Evolutionary conservation across 2,888 invertebrate species (phyloP), one percentile per base, ranked within the genome.

Genomic region (Drosophila meridiana): DNA sequence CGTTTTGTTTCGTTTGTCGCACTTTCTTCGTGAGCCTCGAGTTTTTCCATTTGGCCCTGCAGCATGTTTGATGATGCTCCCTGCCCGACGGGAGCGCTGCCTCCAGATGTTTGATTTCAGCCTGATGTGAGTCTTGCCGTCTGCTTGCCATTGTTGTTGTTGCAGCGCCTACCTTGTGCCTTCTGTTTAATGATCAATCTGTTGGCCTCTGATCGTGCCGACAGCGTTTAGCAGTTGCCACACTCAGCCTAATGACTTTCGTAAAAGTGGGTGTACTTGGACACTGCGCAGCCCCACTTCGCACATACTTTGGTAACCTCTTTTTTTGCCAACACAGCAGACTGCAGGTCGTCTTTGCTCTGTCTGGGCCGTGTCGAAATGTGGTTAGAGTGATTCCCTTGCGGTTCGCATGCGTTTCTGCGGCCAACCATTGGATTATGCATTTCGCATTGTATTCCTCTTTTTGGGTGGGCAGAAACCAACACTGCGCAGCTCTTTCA

Each of bases 171-270:
- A 77, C 82, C 78, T 82, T 85, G 85, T 73, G 90, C 90, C 88
- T 88, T 88, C 88, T 88, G 88, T 88, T 90, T 90, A 88, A 90
- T 90, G 90, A 90, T 83, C 90, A 88, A 88, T 90, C 87, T 87
- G 89, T 89, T 85, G 74, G 80, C 70, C 87, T 85, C 70, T 89
- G 78, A 87, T 88, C 83, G 77, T 83, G 83, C 88, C 88, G 90
- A 81, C 90, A 87, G 72, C 87, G 89, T 87, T 87, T 87, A 90
- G 83, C 76, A 82, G 70, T 67, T 57, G 65, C 69, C 78, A 74
- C 69, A 69, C 45, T 66, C 62, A 66, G 67, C 74, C 73, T 87
- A 87, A 87, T 87, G 86, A 83, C 70, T 90, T 87, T 87, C 60
- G 69, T 59, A 66, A 87, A 76, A 78, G 87, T 88, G 90, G 88